These are phyloP conservation scores for Pavo muticus DNA, from an alignment of 2,113 vertebrate genomes.

Conservation along the genomic window DNA sequence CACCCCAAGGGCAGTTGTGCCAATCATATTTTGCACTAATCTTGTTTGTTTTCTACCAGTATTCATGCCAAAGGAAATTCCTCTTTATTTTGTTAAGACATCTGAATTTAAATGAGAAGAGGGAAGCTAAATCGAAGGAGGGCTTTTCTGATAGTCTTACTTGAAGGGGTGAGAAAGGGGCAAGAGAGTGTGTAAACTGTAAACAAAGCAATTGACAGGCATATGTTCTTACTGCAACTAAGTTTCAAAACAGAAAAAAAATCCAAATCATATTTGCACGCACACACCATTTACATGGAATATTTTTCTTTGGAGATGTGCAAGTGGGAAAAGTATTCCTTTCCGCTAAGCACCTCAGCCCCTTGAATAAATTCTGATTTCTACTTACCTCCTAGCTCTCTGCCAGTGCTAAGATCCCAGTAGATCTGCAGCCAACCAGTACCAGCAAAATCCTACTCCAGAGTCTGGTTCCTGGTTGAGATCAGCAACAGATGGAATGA, in stretches of 20 bases:
- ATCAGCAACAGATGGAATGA: not conserved
- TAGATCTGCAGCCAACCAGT: not conserved
- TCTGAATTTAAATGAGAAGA: not conserved
- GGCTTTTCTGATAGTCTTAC: not conserved
- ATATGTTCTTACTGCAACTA: not conserved
- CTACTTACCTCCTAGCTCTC: not conserved
- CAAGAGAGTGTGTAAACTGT: not conserved
- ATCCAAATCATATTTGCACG: not conserved
- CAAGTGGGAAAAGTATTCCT: not conserved
- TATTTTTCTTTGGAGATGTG: not conserved
- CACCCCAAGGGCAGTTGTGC: not conserved
- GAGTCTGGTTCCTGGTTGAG: not conserved
- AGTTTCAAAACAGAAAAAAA: not conserved
- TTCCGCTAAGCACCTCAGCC: not conserved
- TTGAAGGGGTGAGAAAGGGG: not conserved
- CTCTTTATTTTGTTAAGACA: not conserved
- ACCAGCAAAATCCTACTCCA: not conserved
- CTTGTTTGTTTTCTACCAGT: not conserved
- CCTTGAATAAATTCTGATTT: not conserved
- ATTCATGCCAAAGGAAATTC: slow-evolving; percentile 10
- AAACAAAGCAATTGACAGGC: not conserved
- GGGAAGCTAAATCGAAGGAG: not conserved
- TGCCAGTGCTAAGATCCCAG: not conserved
- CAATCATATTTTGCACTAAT: not conserved
- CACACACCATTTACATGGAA: fast-evolving